A percentile compares a stretch with the other conserved stretches of the same genome.
Conservation (phyloP, 2,888 invertebrate species). For the Harmothoe impar region DNA sequence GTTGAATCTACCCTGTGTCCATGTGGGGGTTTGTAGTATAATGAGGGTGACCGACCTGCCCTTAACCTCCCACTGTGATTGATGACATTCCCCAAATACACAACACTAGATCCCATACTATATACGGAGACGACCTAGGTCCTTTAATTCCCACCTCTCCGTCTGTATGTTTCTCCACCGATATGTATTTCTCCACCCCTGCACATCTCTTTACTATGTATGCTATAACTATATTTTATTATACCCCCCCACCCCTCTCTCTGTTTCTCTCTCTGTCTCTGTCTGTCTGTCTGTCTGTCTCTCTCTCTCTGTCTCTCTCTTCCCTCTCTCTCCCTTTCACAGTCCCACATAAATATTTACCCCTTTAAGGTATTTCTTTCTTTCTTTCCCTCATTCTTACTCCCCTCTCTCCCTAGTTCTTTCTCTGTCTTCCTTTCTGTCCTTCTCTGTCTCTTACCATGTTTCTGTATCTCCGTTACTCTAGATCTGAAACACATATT, state of each 20-base stretch:
- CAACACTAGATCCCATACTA: no score
- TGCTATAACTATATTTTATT: no score
- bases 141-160: neutral
- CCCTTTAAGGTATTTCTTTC: no score
- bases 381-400: neutral
- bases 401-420: neutral
- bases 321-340: neutral
- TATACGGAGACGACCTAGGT: no score
- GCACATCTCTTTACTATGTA: neutral
- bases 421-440: neutral
- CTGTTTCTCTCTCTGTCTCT: neutral
- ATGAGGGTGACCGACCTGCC: no score
- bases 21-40: no score
- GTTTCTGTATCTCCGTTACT: neutral
- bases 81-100: no score
- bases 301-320: constrained; percentile 31
- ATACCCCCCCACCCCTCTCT: neutral
- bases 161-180: neutral
- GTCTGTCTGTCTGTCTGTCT: constrained; percentile 1
- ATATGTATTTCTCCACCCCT: neutral
- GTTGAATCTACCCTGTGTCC: no score
- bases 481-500: no score
- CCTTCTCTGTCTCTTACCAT: neutral
- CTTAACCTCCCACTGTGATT: no score
- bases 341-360: no score